These are phyloP conservation scores for Hyles euphorbiae DNA, from an alignment of 1,140 invertebrate species.

Conservation along the genomic window DNA sequence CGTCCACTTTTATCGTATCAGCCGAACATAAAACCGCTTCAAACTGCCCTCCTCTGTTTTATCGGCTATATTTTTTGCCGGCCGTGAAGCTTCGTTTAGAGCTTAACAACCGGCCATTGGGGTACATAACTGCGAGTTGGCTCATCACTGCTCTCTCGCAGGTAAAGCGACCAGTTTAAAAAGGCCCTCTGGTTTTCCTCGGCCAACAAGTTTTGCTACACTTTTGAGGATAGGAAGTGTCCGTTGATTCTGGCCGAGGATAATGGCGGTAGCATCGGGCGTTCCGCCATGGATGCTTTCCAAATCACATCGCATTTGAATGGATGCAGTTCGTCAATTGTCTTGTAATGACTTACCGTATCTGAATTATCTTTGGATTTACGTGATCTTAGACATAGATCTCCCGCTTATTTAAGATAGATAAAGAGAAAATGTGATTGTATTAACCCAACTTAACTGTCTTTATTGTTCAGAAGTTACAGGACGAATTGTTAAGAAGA, in stretches of 20 bases:
- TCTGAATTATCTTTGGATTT: too few species aligned
- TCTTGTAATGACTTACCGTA: conserved; percentile 28
- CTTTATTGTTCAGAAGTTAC: too few species aligned
- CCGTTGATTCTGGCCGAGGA: conserved; percentile 29
- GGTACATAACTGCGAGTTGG: conserved; percentile 48
- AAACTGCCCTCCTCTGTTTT: conserved; percentile 33
- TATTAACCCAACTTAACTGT: too few species aligned
- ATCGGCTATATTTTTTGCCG: conserved; percentile 38
- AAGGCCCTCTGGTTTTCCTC: conserved; percentile 25
- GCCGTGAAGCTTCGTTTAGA: conserved; percentile 43
- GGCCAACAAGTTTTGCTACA: conserved; percentile 19
- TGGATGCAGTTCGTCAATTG: conserved; percentile 44
- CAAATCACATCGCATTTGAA: conserved; percentile 57
- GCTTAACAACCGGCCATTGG: conserved; percentile 56
- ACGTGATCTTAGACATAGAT: too few species aligned
- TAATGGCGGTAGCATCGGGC: conserved; percentile 38
- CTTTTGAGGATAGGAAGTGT: conserved; percentile 17
- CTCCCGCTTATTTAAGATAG: too few species aligned
- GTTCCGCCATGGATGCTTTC: conserved; percentile 42
- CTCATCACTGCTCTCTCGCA: conserved; percentile 47
- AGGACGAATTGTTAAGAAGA: too few species aligned
- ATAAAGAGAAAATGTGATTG: too few species aligned
- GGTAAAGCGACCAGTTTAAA: conserved; percentile 34
- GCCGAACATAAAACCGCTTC: conserved; percentile 22
- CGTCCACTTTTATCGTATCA: conserved; percentile 12